These are phyloP conservation scores for Aphis gossypii DNA, from an alignment of 1,140 invertebrate genomes.

Conservation along the genomic window DNA sequence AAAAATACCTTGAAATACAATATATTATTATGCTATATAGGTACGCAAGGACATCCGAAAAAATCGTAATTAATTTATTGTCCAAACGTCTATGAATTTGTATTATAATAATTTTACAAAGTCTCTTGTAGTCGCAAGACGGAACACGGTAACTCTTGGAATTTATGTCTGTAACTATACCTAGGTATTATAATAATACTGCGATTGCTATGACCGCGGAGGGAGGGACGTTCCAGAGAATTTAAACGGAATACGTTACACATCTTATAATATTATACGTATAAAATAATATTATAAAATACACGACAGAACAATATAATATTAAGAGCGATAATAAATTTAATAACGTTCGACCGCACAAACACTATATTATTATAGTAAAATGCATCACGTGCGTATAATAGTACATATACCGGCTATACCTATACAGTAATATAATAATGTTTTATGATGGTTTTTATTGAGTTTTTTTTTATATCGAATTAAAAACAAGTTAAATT, in stretches of 20 bases:
- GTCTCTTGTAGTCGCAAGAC: background rate
- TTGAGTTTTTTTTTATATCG: background rate
- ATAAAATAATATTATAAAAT: background rate
- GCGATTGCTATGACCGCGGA: background rate
- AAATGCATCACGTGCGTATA: no score
- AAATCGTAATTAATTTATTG: conserved; percentile 40
- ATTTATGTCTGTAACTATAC: background rate
- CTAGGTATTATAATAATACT: background rate
- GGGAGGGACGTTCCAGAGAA: background rate
- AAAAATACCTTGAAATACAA: background rate
- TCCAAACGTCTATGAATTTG: background rate
- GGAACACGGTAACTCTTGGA: background rate
- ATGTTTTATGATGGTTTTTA: background rate
- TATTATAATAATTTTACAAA: background rate
- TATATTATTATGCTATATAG: background rate
- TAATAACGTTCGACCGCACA: background rate
- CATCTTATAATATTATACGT: background rate
- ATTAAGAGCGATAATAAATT: conserved; percentile 12
- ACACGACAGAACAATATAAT: background rate
- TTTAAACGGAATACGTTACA: background rate
- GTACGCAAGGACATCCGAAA: background rate
- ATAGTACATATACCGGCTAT: no score
- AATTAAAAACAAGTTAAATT: background rate
- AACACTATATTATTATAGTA: background rate
- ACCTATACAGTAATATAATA: background rate